Conservation (phyloP, 2,888 invertebrate species). For the Eupithecia exiguata region DNA sequence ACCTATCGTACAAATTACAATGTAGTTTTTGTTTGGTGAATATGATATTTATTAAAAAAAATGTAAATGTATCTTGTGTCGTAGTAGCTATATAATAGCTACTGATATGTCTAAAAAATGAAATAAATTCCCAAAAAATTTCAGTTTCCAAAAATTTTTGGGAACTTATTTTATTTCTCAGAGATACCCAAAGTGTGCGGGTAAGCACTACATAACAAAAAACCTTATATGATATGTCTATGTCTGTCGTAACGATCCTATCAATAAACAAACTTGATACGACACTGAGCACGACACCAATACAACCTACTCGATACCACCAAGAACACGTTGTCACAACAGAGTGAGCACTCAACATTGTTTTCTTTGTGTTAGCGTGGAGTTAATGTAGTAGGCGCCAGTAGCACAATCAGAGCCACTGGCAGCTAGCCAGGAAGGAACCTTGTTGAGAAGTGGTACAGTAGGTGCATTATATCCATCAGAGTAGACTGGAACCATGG, state of each 20-base stretch:
- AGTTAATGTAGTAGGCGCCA: conserved; percentile 53
- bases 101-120: too few species aligned
- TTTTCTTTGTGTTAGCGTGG: conserved; percentile 47
- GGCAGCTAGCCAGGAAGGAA: conserved; percentile 52
- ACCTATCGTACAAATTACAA: too few species aligned
- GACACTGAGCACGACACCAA: not conserved
- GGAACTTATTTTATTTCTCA: too few species aligned
- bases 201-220: too few species aligned
- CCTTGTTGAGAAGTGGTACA: conserved; percentile 44
- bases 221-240: too few species aligned
- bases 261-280: conserved; percentile 2
- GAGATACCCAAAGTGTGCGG: too few species aligned
- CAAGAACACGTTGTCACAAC: conserved; percentile 42
- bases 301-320: conserved; percentile 28
- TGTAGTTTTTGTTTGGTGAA: too few species aligned
- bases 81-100: too few species aligned
- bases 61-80: too few species aligned
- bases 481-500: not conserved
- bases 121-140: too few species aligned
- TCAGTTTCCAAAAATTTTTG: too few species aligned
- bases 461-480: not conserved
- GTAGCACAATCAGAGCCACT: conserved; percentile 52
- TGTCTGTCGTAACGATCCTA: not conserved
- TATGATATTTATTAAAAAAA: too few species aligned
- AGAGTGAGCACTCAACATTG: conserved; percentile 44